Evolutionary conservation across 2,888 invertebrate genomes (phyloP).

Genomic region (Caenorhabditis panamensis): DNA sequence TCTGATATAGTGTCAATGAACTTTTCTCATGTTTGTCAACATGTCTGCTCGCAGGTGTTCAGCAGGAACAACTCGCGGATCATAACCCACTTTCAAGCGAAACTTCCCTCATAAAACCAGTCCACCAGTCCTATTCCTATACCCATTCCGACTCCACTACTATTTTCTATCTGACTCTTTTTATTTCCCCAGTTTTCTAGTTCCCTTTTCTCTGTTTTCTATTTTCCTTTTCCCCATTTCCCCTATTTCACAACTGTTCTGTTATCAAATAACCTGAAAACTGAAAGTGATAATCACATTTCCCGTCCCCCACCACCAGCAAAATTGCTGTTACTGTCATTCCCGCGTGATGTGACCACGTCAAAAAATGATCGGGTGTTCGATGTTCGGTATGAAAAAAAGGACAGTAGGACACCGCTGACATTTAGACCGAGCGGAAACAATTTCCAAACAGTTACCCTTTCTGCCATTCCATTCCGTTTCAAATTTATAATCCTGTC

Average conservation of each 20-base stretch:
- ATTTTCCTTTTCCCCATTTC: no score
- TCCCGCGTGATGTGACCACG: neutral
- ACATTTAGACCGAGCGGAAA: neutral
- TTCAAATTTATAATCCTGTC: slow-evolving; percentile 40
- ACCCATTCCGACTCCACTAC: slow-evolving; percentile 24
- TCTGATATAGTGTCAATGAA: slow-evolving; percentile 46
- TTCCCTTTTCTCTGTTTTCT: no score
- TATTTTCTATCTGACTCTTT: slow-evolving; percentile 24
- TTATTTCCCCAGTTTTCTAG: neutral
- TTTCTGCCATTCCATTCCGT: slow-evolving; percentile 16
- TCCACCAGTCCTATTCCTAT: neutral
- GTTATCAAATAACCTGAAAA: slow-evolving; percentile 15
- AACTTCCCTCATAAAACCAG: slow-evolving; percentile 40
- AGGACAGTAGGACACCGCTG: neutral
- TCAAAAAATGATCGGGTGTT: neutral
- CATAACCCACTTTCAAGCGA: slow-evolving; percentile 15
- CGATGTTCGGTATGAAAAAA: neutral
- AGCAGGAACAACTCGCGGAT: neutral
- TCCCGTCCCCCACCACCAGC: neutral
- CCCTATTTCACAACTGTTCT: slow-evolving; percentile 7
- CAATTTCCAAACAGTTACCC: slow-evolving; percentile 24
- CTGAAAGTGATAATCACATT: neutral
- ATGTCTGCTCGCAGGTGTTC: slow-evolving; percentile 55
- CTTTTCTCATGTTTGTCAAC: slow-evolving; percentile 40
- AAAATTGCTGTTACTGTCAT: neutral